A percentile compares a stretch with the other conserved stretches of the same genome.
These are phyloP conservation scores for Athrips mouffetella DNA, from an alignment of 2,888 invertebrate species.

Conservation along the genomic window DNA sequence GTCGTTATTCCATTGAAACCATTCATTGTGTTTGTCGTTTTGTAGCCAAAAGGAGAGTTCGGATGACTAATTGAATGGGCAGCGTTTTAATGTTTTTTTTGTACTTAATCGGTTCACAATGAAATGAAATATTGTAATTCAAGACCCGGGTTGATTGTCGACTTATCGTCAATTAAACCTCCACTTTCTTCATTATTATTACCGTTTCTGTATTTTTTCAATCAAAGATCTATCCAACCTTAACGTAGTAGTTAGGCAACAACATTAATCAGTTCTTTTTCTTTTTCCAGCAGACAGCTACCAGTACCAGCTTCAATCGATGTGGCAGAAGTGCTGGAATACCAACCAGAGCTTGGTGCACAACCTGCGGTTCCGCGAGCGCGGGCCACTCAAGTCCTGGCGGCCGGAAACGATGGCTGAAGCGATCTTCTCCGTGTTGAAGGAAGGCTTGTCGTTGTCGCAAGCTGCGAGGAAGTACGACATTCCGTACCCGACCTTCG, in stretches of 20 bases:
- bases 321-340: slow-evolving; percentile 98
- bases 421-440: slow-evolving; percentile 94
- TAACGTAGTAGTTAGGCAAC: background rate
- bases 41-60: background rate
- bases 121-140: background rate
- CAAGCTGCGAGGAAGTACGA: slow-evolving; percentile 96
- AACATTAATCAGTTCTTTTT: slow-evolving; percentile 36
- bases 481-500: slow-evolving; percentile 96
- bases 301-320: slow-evolving; percentile 95
- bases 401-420: slow-evolving; percentile 96
- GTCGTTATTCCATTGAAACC: slow-evolving; percentile 5
- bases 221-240: background rate
- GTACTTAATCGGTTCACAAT: background rate
- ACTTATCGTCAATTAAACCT: too few relatives aligned
- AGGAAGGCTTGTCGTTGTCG: slow-evolving; percentile 91
- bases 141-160: background rate
- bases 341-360: slow-evolving; percentile 94
- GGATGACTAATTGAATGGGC: background rate
- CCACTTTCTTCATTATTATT: too few relatives aligned
- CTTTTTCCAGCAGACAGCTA: slow-evolving; percentile 90
- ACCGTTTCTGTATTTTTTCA: too few relatives aligned
- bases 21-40: background rate
- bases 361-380: slow-evolving; percentile 93
- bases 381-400: slow-evolving; percentile 95
- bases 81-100: background rate